Conservation (phyloP, 2,797 vertebrate species). For the Alosa sapidissima region DNA sequence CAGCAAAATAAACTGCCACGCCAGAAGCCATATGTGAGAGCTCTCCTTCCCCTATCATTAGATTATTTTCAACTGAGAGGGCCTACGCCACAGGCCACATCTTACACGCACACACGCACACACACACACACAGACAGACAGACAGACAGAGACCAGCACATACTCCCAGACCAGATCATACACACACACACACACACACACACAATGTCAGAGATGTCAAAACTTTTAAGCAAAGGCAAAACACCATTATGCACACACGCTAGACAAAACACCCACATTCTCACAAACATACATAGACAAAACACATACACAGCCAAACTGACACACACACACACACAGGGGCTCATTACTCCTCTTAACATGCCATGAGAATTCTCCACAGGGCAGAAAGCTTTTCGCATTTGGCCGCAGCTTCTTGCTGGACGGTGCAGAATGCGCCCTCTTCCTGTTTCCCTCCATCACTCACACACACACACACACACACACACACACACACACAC, state of each 20-base stretch:
- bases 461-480: slow-evolving; percentile 13
- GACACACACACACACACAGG: not conserved
- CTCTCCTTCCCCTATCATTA: slow-evolving; percentile 48
- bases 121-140: not conserved
- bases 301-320: not conserved
- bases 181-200: not conserved
- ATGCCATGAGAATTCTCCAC: slow-evolving; percentile 8
- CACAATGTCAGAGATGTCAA: not conserved
- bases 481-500: slow-evolving; percentile 21
- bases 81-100: slow-evolving; percentile 48
- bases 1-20: slow-evolving; percentile 48
- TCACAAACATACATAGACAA: not conserved
- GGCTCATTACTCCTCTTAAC: slow-evolving; percentile 4
- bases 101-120: slow-evolving; percentile 27
- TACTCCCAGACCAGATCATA: not conserved
- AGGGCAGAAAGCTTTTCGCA: not conserved
- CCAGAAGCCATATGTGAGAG: slow-evolving; percentile 48
- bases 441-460: not conserved
- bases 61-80: slow-evolving; percentile 51
- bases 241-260: not conserved
- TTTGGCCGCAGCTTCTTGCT: not conserved
- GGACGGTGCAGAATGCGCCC: not conserved
- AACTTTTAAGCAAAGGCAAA: too few species aligned
- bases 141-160: not conserved
- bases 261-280: not conserved